phyloP scores from a whole-genome alignment of 2,797 vertebrate genomes.

The Coreius guichenoti region DNA sequence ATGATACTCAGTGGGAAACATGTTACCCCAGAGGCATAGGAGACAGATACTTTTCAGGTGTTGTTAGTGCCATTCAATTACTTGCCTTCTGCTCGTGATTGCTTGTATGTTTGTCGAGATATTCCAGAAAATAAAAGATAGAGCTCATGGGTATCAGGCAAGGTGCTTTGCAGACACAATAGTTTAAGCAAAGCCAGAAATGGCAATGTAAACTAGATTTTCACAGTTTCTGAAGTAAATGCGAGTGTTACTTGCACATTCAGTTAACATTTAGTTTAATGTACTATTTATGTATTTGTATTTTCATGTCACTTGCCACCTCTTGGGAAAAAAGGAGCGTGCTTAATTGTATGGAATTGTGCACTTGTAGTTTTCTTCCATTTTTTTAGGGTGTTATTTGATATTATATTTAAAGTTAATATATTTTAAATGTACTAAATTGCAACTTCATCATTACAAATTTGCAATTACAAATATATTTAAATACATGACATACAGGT shows the following conservation, averaged over 20 bases:
- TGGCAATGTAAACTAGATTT: neutral
- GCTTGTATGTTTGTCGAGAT: neutral
- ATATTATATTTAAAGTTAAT: neutral
- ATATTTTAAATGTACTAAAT: neutral
- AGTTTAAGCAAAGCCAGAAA: neutral
- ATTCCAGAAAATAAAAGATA: neutral
- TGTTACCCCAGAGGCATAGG: slow-evolving; percentile 8
- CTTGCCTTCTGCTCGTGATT: slow-evolving; percentile 25
- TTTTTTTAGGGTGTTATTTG: neutral
- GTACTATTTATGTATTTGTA: neutral
- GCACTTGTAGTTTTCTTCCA: too few relatives aligned
- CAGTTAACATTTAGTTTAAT: neutral
- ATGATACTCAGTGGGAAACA: slow-evolving; percentile 52
- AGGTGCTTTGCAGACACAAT: neutral
- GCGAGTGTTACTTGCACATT: neutral
- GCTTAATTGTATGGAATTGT: too few relatives aligned
- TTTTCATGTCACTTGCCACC: neutral
- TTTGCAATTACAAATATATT: neutral
- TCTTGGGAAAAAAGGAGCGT: too few relatives aligned
- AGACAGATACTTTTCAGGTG: slow-evolving; percentile 5
- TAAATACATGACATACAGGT: neutral
- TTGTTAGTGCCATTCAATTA: slow-evolving; percentile 3
- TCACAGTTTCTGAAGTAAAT: neutral
- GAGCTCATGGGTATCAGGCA: neutral
- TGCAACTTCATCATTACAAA: too few relatives aligned